These are phyloP conservation scores for Xenopus laevis DNA, from an alignment of 2,113 vertebrate species.

Conservation along the genomic window DNA sequence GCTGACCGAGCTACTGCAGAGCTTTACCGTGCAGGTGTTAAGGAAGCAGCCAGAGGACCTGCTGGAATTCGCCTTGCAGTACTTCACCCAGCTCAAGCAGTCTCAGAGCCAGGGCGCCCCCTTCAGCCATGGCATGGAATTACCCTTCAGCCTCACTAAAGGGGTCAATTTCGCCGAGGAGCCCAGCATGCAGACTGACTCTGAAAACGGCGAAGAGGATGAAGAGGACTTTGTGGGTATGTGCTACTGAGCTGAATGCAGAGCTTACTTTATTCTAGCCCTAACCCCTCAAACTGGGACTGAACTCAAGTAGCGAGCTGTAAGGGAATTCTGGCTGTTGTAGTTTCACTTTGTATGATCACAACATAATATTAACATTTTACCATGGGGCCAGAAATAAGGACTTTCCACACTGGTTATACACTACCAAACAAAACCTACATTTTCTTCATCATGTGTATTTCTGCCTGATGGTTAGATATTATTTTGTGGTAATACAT, in stretches of 20 bases:
- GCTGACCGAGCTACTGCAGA: slow-evolving; percentile 96
- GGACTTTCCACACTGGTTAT: too few relatives aligned
- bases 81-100: slow-evolving; percentile 90
- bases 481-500: too few relatives aligned
- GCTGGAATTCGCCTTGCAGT: slow-evolving; percentile 92
- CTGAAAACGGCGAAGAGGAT: slow-evolving; percentile 81
- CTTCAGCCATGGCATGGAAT: slow-evolving; percentile 68
- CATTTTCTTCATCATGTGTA: too few relatives aligned
- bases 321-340: too few relatives aligned
- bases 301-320: too few relatives aligned
- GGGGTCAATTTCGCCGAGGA: slow-evolving; percentile 92
- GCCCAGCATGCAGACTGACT: slow-evolving; percentile 86
- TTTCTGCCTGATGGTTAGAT: too few relatives aligned
- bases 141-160: slow-evolving; percentile 66
- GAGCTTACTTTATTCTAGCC: too few relatives aligned
- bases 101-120: slow-evolving; percentile 66
- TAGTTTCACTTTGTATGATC: too few relatives aligned
- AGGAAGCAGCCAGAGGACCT: slow-evolving; percentile 88
- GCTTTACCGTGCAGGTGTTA: slow-evolving; percentile 97
- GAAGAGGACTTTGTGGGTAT: slow-evolving; percentile 79
- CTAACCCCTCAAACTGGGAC: too few relatives aligned
- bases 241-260: neutral
- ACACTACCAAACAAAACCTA: too few relatives aligned
- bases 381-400: too few relatives aligned
- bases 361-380: too few relatives aligned